Evolutionary conservation across 2,797 vertebrate genomes (phyloP), one percentile per base, ranked within the genome.

Genomic region (Gorsachius magnificus): DNA sequence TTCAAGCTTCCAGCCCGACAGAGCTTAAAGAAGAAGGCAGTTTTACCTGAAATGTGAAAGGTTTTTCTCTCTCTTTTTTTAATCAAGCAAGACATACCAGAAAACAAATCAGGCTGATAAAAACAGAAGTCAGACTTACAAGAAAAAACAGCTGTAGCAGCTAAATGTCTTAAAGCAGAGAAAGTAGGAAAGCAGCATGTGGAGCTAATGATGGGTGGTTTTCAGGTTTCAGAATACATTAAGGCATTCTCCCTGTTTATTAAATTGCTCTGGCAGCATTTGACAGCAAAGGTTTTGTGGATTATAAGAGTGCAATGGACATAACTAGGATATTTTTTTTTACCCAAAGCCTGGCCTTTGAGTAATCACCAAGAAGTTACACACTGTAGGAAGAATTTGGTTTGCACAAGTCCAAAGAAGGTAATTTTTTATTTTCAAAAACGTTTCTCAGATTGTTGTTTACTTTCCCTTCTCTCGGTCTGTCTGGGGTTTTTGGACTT

Each of bases 201-300:
- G 92, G 89, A 93, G 77, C 93, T 95, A 94, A 96, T 96, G 94
- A 95, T 96, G 90, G 90, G 96, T 94, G 92, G 93, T 91, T 96
- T 97, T 94, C 94, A 97, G 95, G 94, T 96, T 97, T 96, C 97
- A 83, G 95, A 97, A 95, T 96, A 90, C 60, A 95, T 97, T 97
- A 96, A 96, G 83, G 74, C 90, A 74, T 97, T 93, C 94, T 90
- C 85, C 63, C 46, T 90, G 64, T 96, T 97, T 95, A 90, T 96
- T 95, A 95, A 96, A 97, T 97, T 94, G 90, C 93, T 91, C 96
- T 96, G 96, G 95, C 95, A 95, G 93, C 83, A 50, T 96, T 96
- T 96, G 95, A 96, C 95, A 97, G 95, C 68, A 83, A 88, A 97
- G 91, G 70, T 95, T 97, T 95, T 96, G 89, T 78, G 76, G 68